Conservation (phyloP, 2,113 vertebrate genomes). For the Otus sunia region DNA sequence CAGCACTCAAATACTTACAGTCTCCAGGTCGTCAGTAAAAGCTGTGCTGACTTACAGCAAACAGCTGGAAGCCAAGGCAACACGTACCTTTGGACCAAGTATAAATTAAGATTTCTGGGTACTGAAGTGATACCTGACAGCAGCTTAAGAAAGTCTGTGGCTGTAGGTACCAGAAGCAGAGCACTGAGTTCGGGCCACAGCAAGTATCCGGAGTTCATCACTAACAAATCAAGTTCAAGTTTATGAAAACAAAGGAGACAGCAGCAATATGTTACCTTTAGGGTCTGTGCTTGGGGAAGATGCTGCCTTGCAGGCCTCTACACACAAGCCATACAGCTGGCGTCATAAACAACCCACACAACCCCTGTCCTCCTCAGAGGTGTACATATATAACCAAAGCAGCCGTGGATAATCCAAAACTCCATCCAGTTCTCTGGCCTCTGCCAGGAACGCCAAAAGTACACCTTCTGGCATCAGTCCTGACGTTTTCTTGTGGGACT, state of each 20-base stretch:
- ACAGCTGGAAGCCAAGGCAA: conserved; percentile 11
- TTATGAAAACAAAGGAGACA: neutral
- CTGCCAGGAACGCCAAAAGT: neutral
- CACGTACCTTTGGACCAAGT: neutral
- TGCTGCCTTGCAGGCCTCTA: neutral
- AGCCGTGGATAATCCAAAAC: neutral
- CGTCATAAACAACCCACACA: rapidly evolving
- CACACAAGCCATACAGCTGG: neutral
- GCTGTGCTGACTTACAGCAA: neutral
- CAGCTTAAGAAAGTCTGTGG: neutral
- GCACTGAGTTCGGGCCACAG: neutral
- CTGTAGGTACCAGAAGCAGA: neutral
- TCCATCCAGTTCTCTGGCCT: neutral
- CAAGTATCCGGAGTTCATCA: neutral
- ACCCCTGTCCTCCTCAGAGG: rapidly evolving
- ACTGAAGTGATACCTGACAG: neutral
- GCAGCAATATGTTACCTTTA: neutral
- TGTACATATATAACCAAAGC: rapidly evolving
- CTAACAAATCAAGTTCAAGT: rapidly evolving
- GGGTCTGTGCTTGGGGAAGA: neutral
- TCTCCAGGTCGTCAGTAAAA: neutral
- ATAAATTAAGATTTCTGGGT: conserved; percentile 12
- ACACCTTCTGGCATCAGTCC: neutral
- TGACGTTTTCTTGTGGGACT: rapidly evolving
- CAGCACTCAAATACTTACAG: neutral